phyloP scores from a whole-genome alignment of 2,797 vertebrate species.

The Pristis pectinata region DNA sequence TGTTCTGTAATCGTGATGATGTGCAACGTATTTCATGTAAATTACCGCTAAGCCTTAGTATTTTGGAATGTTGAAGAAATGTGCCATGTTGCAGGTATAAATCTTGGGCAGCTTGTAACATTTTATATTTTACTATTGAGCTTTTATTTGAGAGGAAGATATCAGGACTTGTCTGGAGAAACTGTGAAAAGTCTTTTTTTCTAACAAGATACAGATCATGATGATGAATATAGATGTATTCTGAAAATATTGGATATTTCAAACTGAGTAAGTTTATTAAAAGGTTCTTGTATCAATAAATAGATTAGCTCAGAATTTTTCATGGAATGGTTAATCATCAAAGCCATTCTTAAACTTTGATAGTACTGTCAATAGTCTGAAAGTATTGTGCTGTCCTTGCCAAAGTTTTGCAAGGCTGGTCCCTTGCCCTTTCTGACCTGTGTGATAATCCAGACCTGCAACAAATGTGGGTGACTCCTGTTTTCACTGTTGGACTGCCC shows the following conservation, averaged over 20 bases:
- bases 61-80: too few relatives aligned
- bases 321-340: too few relatives aligned
- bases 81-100: too few relatives aligned
- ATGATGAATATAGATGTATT: background rate
- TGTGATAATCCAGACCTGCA: too few relatives aligned
- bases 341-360: background rate
- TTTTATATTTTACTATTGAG: background rate
- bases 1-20: background rate
- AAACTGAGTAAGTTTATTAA: background rate
- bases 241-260: background rate
- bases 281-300: background rate
- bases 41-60: background rate
- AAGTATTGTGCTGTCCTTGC: background rate
- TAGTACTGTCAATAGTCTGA: background rate
- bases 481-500: too few relatives aligned
- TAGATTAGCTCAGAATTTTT: background rate
- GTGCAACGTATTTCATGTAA: background rate
- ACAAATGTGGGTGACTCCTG: too few relatives aligned
- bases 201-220: background rate
- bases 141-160: background rate
- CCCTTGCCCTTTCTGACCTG: too few relatives aligned
- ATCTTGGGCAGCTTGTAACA: background rate
- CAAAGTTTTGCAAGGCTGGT: too few relatives aligned
- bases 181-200: background rate
- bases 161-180: background rate